Evolutionary conservation across 2,797 vertebrate species (phyloP), one percentile per base, ranked within the genome.

Genomic region (Cheirogaleus major): DNA sequence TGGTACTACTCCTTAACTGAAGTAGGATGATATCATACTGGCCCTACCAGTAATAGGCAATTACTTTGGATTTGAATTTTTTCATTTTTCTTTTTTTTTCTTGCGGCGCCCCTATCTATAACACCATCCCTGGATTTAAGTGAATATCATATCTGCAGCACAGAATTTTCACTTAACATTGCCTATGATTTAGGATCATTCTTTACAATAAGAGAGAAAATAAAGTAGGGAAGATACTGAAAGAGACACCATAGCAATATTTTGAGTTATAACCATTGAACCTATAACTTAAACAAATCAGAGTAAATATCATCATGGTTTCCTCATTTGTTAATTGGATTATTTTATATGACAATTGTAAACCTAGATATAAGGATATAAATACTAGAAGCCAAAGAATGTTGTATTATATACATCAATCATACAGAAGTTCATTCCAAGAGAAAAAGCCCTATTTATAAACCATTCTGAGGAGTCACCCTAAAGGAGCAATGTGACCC

Each of bases 241-340:
- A 82, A 84, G 57, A 91, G 27, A 82, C 61, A 90, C 0, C 20
- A 18, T 57, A 41, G 45, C 13, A 80, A 69, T 63, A 61, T 43
- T 59, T 52, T 72, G 17, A 22, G 6, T 83, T 79, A 89, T 3
- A 80, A 25, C 11, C 9, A 65, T 12, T 87, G 25, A 88, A 78
- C 6, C 27, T 93, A 15, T 89, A 59, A 55, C 8, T 52, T 61
- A 91, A 78, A 32, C 61, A 93, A 82, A 72, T 41, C 32, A 88
- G 20, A 81, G 23, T 48, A 81, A 80, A 61, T 67, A 63, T 13
- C 20, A 15, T 35, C 78, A 17, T 91, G 32, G 14, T n/a, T 73
- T 80, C 89, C 89, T 73, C 30, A 70, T 70, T 83, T 93, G 30
- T 81, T 81, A 80, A 65, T 61, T 96, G 4, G 15, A 78, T 91